phyloP scores from a whole-genome alignment of 2,888 invertebrate genomes.

The Venustoraphidia nigricollis region DNA sequence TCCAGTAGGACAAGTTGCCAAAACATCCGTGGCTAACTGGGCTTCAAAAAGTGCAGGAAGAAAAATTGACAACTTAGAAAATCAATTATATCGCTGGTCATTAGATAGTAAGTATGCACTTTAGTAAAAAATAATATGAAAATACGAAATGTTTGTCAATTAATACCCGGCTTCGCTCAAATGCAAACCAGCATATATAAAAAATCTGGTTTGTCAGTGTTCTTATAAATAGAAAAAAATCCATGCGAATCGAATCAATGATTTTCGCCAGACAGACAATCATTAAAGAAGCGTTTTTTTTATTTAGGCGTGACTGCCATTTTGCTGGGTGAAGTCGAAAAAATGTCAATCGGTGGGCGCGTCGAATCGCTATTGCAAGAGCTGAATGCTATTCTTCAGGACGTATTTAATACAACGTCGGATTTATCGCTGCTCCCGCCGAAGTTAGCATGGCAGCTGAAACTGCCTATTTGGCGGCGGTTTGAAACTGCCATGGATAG shows the following conservation, averaged over 20 bases:
- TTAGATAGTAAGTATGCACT: constrained; percentile 45
- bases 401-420: constrained; percentile 58
- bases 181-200: no score
- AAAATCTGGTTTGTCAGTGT: no score
- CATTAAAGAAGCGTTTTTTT: background rate
- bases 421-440: constrained; percentile 54
- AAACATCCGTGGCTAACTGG: constrained; percentile 27
- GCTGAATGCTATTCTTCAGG: constrained; percentile 47
- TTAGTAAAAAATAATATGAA: background rate
- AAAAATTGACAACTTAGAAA: constrained; percentile 41
- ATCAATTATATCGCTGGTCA: constrained; percentile 61
- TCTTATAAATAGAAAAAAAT: no score
- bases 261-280: no score
- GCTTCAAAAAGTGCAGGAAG: constrained; percentile 18
- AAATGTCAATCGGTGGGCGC: no score
- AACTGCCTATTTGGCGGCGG: constrained; percentile 52
- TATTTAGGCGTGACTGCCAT: constrained; percentile 24
- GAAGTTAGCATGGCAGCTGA: constrained; percentile 41
- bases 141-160: background rate
- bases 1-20: constrained; percentile 38
- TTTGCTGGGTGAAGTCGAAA: constrained; percentile 23
- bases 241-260: no score
- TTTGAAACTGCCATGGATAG: constrained; percentile 53
- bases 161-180: no score
- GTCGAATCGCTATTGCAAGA: constrained; percentile 26